Conservation (phyloP, 2,888 invertebrate species). For the Baronia brevicornis region DNA sequence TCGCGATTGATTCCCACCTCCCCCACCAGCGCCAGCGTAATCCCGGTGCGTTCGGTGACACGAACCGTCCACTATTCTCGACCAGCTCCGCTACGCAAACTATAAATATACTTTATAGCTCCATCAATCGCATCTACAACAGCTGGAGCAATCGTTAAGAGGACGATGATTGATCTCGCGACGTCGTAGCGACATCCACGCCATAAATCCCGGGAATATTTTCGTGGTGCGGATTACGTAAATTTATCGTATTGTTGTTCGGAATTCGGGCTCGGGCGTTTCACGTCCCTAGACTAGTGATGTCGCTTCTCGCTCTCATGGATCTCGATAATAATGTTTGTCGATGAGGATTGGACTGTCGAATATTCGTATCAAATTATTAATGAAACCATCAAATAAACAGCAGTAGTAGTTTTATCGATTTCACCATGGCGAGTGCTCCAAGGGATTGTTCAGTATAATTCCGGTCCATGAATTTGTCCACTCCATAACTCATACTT, state of each 20-base stretch:
- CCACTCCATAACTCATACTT: no score
- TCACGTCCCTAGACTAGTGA: conserved; percentile 1
- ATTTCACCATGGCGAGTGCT: no score
- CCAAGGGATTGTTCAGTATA: no score
- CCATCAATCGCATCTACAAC: conserved; percentile 64
- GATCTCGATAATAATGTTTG: no score
- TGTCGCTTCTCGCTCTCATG: no score
- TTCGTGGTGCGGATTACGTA: conserved; percentile 26
- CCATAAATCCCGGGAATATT: conserved; percentile 36
- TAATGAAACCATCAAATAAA: no score
- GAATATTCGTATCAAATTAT: no score
- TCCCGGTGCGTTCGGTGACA: conserved; percentile 40
- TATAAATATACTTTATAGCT: conserved; percentile 71
- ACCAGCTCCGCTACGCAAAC: conserved; percentile 42
- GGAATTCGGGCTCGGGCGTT: conserved; percentile 12
- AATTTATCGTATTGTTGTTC: conserved; percentile 24
- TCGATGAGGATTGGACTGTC: no score
- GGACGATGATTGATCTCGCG: conserved; percentile 66
- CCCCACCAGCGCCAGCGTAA: conserved; percentile 14
- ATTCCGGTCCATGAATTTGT: no score
- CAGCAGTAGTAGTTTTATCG: no score
- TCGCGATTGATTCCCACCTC: not conserved
- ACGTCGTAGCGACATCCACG: conserved; percentile 29
- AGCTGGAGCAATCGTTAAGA: conserved; percentile 67
- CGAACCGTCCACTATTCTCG: conserved; percentile 52